These are phyloP conservation scores for Trochalopteron elliotii DNA, from an alignment of 2,113 vertebrate species.

Conservation along the genomic window DNA sequence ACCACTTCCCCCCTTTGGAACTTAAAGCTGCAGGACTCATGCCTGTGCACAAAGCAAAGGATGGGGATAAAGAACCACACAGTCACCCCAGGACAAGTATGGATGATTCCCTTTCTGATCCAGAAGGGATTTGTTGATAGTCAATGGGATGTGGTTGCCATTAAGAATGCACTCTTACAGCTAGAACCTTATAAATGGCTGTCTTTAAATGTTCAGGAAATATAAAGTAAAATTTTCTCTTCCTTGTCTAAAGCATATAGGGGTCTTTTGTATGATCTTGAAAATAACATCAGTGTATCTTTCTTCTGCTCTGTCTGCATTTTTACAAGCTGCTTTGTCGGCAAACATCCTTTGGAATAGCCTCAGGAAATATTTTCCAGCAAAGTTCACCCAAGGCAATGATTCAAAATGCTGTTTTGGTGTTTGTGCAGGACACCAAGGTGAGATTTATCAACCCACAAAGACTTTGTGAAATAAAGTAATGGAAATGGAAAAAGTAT, in stretches of 20 bases:
- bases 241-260: not conserved
- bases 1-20: not conserved
- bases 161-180: not conserved
- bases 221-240: not conserved
- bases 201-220: not conserved
- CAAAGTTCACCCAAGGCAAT: not conserved
- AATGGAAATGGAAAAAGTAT: not conserved
- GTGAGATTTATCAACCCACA: not conserved
- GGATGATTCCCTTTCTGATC: not conserved
- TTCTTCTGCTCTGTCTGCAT: not conserved
- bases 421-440: not conserved
- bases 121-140: not conserved
- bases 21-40: not conserved
- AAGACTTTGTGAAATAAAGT: not conserved
- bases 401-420: not conserved
- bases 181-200: not conserved
- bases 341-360: not conserved
- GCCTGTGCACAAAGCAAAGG: not conserved
- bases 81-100: not conserved
- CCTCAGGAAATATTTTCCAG: not conserved
- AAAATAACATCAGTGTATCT: not conserved
- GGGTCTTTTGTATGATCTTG: not conserved
- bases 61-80: not conserved
- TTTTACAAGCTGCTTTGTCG: not conserved
- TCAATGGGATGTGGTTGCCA: not conserved